Evolutionary conservation across 2,797 vertebrate genomes (phyloP).

Genomic region (Benthosema pterotum): DNA sequence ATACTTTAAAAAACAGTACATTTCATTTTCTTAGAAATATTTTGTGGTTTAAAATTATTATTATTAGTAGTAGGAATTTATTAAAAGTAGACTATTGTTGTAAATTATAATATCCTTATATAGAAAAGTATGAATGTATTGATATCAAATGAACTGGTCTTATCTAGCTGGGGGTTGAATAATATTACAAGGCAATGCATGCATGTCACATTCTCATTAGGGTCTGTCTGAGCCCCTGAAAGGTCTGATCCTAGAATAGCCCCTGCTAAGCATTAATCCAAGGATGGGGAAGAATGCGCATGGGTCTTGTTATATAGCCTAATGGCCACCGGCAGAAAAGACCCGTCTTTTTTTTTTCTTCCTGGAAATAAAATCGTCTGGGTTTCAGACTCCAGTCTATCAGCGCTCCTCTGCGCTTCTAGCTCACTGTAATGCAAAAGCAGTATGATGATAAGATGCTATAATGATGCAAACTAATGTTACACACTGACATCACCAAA

Average conservation of each 20-base stretch:
- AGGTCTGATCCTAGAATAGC: neutral
- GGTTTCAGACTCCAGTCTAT: too few species aligned
- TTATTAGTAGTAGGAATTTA: neutral
- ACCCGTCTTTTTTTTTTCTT: too few species aligned
- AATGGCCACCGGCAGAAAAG: too few species aligned
- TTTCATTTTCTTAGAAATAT: neutral
- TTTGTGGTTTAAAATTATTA: neutral
- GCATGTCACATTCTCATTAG: neutral
- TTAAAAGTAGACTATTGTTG: neutral
- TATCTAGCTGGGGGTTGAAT: neutral
- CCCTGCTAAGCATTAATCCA: neutral
- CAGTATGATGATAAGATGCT: too few species aligned
- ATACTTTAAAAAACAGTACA: neutral
- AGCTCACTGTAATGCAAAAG: too few species aligned
- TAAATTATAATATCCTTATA: neutral
- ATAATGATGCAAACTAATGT: too few species aligned
- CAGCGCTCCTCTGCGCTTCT: too few species aligned
- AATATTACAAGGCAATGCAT: neutral
- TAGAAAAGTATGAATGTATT: constrained; percentile 1
- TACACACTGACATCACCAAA: too few species aligned
- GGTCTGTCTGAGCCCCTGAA: too few species aligned
- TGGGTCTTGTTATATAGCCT: too few species aligned
- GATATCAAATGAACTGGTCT: neutral
- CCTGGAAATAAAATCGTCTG: too few species aligned
- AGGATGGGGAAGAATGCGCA: too few species aligned